phyloP scores from a whole-genome alignment of 2,113 vertebrate genomes.

The Neogale vison region DNA sequence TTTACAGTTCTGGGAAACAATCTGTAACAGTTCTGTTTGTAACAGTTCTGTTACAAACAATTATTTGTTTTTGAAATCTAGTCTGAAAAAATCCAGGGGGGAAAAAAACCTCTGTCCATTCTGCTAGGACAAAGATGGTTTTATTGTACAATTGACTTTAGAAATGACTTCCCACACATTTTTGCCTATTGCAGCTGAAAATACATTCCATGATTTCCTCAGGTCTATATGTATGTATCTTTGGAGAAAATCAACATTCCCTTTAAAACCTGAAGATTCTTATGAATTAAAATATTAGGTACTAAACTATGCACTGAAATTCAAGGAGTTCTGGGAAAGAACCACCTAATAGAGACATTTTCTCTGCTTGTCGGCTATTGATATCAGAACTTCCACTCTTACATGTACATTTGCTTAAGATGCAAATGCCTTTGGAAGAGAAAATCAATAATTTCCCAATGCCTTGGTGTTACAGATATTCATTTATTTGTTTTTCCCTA shows the following conservation, averaged over 20 bases:
- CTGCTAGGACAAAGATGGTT: not conserved
- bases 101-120: not conserved
- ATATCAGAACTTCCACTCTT: not conserved
- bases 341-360: not conserved
- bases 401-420: not conserved
- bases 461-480: not conserved
- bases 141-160: not conserved
- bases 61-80: slow-evolving; percentile 30
- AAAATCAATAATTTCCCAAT: not conserved
- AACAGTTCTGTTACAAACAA: not conserved
- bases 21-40: not conserved
- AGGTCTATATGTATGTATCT: not conserved
- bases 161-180: not conserved
- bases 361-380: not conserved
- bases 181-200: not conserved
- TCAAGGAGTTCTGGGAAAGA: not conserved
- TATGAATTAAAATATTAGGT: not conserved
- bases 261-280: not conserved
- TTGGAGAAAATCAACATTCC: not conserved
- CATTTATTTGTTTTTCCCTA: not conserved
- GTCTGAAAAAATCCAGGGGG: not conserved
- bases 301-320: slow-evolving; percentile 17
- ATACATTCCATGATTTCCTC: not conserved
- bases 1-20: not conserved
- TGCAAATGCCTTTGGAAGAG: not conserved